These are phyloP conservation scores for Bos taurus DNA, from an alignment of 2,113 vertebrate genomes.

Conservation along the genomic window DNA sequence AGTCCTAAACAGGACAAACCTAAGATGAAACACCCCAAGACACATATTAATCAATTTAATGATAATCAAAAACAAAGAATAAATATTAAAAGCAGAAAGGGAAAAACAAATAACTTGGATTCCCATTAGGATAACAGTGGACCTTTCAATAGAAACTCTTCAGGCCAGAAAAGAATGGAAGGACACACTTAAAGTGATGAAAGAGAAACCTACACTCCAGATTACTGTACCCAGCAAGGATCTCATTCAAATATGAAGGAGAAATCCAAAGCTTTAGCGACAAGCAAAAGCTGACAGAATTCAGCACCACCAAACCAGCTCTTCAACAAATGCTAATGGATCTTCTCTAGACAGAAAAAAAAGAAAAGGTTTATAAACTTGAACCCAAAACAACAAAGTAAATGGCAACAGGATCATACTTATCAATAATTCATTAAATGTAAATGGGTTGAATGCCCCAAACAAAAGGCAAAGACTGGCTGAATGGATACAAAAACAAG, in stretches of 20 bases:
- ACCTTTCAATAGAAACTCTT: neutral
- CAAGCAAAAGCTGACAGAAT: neutral
- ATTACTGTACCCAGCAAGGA: neutral
- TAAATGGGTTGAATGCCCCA: neutral
- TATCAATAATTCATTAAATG: neutral
- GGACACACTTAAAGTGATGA: neutral
- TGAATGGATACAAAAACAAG: neutral
- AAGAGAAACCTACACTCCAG: neutral
- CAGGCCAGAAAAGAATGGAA: neutral
- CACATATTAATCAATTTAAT: neutral
- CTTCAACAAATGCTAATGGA: neutral
- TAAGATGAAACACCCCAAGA: neutral
- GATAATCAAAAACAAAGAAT: neutral
- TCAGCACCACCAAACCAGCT: neutral
- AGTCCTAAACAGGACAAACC: neutral
- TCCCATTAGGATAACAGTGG: neutral
- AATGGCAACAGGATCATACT: neutral
- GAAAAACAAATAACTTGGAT: neutral
- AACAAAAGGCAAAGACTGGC: neutral
- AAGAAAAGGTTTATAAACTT: neutral
- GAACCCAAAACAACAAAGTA: neutral
- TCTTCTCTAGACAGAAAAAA: neutral
- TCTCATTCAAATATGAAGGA: neutral
- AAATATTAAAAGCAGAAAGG: neutral
- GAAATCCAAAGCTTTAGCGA: neutral